phyloP scores from a whole-genome alignment of 2,888 invertebrate genomes.

The Athalia rosae region DNA sequence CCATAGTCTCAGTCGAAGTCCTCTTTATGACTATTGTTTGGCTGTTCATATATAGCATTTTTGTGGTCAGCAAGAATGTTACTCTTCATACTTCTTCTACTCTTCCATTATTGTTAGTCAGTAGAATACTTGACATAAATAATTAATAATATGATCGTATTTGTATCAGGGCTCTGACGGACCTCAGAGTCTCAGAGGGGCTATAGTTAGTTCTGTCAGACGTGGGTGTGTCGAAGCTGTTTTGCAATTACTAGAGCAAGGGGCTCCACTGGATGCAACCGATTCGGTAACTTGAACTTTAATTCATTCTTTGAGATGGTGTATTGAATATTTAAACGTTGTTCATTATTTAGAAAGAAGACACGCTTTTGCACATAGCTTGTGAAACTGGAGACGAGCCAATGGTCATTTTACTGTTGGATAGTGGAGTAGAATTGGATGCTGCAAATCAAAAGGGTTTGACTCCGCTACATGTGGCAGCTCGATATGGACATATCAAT shows the following conservation, averaged over 20 bases:
- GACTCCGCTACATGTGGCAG: conserved; percentile 83
- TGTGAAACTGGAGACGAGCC: conserved; percentile 71
- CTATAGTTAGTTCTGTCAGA: conserved; percentile 71
- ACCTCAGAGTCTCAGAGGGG: conserved; percentile 70
- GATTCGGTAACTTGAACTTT: conserved; percentile 63
- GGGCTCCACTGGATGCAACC: conserved; percentile 69
- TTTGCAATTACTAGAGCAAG: conserved; percentile 69
- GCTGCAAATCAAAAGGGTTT: conserved; percentile 78
- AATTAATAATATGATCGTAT: conserved; percentile 8
- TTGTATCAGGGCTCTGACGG: conserved; percentile 67
- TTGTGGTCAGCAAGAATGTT: background rate
- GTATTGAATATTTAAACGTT: background rate
- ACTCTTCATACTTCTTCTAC: conserved; percentile 1
- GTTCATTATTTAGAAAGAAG: conserved; percentile 74
- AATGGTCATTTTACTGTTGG: conserved; percentile 68
- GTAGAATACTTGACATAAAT: background rate
- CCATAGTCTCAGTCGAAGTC: background rate
- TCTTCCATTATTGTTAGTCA: background rate
- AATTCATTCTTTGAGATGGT: background rate
- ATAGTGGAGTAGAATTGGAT: conserved; percentile 75
- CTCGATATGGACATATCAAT: conserved; percentile 82
- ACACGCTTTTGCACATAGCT: conserved; percentile 79
- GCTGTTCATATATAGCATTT: background rate
- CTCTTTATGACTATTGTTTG: background rate
- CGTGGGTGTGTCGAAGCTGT: conserved; percentile 70